Percentiles rank a stretch among this genome's conserved stretches.
phyloP scores from a whole-genome alignment of 2,888 invertebrate genomes.

The Poecilobothrus nobilitatus region DNA sequence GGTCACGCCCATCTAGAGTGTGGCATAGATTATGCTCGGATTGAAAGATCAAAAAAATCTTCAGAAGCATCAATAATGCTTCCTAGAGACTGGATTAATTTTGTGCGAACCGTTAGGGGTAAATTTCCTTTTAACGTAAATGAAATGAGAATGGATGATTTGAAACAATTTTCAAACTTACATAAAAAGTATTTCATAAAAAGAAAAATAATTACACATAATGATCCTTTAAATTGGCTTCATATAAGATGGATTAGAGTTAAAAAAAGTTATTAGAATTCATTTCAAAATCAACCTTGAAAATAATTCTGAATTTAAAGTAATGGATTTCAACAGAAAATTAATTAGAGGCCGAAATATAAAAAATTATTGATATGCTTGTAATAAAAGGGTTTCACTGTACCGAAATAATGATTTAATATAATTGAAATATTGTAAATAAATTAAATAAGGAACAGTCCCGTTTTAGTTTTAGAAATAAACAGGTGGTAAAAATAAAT shows the following conservation, averaged over 20 bases:
- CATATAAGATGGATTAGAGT: background rate
- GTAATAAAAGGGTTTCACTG: too few relatives aligned
- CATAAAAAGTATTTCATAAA: background rate
- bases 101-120: background rate
- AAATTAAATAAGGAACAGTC: too few relatives aligned
- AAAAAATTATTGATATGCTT: background rate
- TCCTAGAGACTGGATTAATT: background rate
- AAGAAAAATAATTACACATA: background rate
- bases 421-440: too few relatives aligned
- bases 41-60: background rate
- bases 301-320: background rate
- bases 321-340: background rate
- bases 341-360: background rate
- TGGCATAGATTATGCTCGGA: background rate
- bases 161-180: background rate
- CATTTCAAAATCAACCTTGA: background rate
- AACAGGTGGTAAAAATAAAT: too few relatives aligned
- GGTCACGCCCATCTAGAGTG: background rate
- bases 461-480: too few relatives aligned
- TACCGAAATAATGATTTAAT: too few relatives aligned
- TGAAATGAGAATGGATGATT: background rate
- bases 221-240: background rate
- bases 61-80: background rate
- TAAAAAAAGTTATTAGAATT: background rate
- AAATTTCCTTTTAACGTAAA: background rate